Conservation (phyloP, 2,797 vertebrate species). For the Gallinago solitaria region DNA sequence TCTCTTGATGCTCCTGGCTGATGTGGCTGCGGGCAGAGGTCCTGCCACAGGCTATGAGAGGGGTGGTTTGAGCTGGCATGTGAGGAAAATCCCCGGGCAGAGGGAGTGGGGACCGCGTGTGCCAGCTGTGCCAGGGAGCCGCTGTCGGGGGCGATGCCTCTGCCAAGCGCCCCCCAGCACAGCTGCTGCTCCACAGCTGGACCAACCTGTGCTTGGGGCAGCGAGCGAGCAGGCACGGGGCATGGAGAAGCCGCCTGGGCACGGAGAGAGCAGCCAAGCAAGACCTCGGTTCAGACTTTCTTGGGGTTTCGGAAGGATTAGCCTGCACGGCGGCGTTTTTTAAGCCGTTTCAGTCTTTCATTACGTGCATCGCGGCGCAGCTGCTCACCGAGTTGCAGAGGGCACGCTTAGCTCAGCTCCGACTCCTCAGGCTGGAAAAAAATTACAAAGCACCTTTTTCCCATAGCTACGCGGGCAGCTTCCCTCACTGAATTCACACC, state of each 20-base stretch:
- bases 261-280: fast-evolving
- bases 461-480: not conserved
- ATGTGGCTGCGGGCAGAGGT: fast-evolving
- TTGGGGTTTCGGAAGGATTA: not conserved
- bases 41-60: not conserved
- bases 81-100: not conserved
- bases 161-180: fast-evolving
- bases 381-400: not conserved
- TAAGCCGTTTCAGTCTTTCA: not conserved
- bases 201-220: fast-evolving
- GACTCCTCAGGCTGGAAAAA: not conserved
- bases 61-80: not conserved
- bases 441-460: not conserved
- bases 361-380: not conserved
- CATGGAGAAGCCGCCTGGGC: fast-evolving
- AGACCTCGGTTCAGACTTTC: not conserved
- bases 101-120: fast-evolving
- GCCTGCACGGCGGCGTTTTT: not conserved
- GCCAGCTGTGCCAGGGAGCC: fast-evolving
- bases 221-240: fast-evolving
- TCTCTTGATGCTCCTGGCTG: fast-evolving
- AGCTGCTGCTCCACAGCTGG: fast-evolving
- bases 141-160: not conserved
- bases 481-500: fast-evolving
- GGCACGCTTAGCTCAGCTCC: fast-evolving